Base-by-base conservation (phyloP, 2,113 vertebrate species). In the Proteles cristata region DNA sequence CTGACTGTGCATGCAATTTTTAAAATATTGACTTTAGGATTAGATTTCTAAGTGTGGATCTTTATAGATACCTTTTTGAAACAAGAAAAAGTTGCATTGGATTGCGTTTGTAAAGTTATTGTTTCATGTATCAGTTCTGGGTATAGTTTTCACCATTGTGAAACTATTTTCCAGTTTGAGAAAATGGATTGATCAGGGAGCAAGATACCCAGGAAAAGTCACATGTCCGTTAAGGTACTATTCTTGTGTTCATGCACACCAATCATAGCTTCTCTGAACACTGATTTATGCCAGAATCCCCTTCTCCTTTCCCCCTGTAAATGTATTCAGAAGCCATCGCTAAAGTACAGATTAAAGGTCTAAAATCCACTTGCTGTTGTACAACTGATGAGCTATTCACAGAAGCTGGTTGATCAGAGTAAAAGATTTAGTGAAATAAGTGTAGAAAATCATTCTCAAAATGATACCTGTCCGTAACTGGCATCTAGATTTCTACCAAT, bases 341-440 rank as follows among this genome's bases (percentile, higher is more conserved):
- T 55, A 92, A 95, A 80, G 11, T 63, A 80, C 80, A 98, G 90
- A 88, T 85, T 96, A 39, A 97, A 97, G 88, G 48, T 98, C 92
- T 96, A 68, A 97, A 97, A 97, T 63, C 65, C 23, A 83, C 96
- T 95, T 95, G 8, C 35, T 94, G 5, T 94, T 73, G 33, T 96
- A 71, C 81, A 76, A 94, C 95, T 95, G 48, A 97, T 97, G 81
- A 97, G 97, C 95, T 97, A 69, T 97, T 98, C 93, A 93, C 8
- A 93, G 74, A 7, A 77, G 66, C 74, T 61, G 65, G 92, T 95
- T 53, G 86, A 71, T 94, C 96, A 80, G 2, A 97, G 74, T 53
- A 89, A 96, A 25, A 92, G 45, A 96, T 77, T 0, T 19, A 19
- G 1, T 95, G 96, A 94, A 89, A 63, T 61, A 35, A 33, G 11